phyloP scores from a whole-genome alignment of 1,140 invertebrate genomes.

The Eurosta solidaginis region DNA sequence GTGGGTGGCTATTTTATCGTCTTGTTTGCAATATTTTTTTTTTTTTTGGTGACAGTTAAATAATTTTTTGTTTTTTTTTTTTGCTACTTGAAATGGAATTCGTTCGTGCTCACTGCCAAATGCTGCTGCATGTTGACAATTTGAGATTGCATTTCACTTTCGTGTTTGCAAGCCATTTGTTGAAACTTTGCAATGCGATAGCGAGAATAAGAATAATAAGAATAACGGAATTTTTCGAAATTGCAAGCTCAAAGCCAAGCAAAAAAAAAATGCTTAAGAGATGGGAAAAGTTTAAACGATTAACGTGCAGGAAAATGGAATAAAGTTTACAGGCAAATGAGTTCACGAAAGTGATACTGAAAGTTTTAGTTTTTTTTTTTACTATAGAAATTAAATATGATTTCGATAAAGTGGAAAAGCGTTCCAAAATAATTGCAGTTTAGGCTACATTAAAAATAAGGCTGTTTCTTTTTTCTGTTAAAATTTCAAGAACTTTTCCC shows the following conservation, averaged over 20 bases:
- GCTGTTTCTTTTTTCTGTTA: no score
- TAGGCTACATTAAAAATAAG: no score
- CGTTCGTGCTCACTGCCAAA: neutral
- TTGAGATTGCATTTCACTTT: neutral
- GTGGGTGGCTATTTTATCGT: neutral
- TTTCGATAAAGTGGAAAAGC: no score
- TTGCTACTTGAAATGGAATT: neutral
- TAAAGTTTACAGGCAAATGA: neutral
- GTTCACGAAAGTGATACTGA: no score
- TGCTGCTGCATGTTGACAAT: neutral
- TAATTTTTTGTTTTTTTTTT: no score
- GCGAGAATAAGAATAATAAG: neutral
- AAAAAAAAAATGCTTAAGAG: neutral
- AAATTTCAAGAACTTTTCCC: no score
- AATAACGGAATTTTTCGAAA: neutral
- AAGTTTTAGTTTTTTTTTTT: no score
- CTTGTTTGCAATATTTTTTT: neutral
- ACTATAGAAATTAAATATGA: no score
- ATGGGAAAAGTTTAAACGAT: neutral
- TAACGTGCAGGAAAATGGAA: neutral
- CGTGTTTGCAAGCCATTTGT: neutral
- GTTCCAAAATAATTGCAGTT: no score
- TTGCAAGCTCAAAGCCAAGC: neutral
- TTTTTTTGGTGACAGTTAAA: constrained; percentile 2
- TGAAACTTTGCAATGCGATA: neutral